Evolutionary conservation across 2,113 vertebrate species (phyloP).

Genomic region (Oryzias melastigma): DNA sequence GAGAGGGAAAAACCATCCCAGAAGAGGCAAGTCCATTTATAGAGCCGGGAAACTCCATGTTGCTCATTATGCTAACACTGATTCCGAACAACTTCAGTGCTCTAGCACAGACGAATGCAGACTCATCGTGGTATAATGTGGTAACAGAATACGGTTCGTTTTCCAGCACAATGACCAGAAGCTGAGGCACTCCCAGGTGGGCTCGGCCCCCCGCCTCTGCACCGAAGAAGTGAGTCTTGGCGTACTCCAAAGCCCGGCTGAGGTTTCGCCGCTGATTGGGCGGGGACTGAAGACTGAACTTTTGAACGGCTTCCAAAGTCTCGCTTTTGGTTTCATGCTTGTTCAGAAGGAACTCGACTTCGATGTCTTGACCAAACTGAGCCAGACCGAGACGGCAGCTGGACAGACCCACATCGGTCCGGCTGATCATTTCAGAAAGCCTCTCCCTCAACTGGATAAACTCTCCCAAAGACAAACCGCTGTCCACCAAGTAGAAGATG

Average conservation of each 20-base stretch:
- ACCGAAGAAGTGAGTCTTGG: conserved; percentile 65
- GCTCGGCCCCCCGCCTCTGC: conserved; percentile 62
- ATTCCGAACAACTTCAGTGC: conserved; percentile 59
- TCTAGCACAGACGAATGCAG: fast-evolving
- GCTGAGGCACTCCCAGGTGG: conserved; percentile 64
- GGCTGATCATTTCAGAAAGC: conserved; percentile 45
- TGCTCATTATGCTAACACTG: conserved; percentile 56
- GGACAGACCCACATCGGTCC: conserved; percentile 58
- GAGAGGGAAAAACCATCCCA: conserved; percentile 15
- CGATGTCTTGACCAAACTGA: conserved; percentile 61
- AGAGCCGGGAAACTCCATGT: conserved; percentile 2
- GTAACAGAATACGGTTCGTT: conserved; percentile 40
- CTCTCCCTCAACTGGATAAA: conserved; percentile 33
- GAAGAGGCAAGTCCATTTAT: fast-evolving
- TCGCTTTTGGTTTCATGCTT: conserved; percentile 55
- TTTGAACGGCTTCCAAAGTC: conserved; percentile 28
- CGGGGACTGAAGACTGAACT: conserved; percentile 21
- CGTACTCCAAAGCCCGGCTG: conserved; percentile 57
- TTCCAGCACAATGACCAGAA: conserved; percentile 69
- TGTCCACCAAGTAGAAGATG: conserved; percentile 78
- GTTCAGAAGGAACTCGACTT: conserved; percentile 74
- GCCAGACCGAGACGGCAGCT: conserved; percentile 75
- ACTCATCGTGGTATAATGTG: conserved; percentile 26
- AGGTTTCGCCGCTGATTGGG: conserved; percentile 39
- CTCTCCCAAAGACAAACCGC: conserved; percentile 31